phyloP scores from a whole-genome alignment of 2,888 invertebrate species.

The Busseola fusca region DNA sequence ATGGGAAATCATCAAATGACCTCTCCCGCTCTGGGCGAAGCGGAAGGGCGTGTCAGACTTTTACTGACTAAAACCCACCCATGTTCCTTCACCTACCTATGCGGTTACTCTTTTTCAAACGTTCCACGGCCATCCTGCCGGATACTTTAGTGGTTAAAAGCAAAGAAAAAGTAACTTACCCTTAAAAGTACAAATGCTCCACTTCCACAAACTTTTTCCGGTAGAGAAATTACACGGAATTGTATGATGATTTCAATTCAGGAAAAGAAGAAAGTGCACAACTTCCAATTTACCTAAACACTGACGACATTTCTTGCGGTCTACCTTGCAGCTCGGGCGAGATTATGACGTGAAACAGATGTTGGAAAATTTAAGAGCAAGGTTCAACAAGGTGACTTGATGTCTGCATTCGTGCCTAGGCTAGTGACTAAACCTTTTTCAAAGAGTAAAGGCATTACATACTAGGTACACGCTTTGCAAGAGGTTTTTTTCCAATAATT shows the following conservation, averaged over 20 bases:
- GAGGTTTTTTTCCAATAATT: not conserved
- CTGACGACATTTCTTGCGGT: conserved; percentile 13
- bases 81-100: no score
- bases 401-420: not conserved
- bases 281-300: conserved; percentile 14
- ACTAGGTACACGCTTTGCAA: no score
- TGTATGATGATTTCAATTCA: not conserved
- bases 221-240: no score
- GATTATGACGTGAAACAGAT: not conserved
- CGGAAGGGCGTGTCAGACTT: no score
- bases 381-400: not conserved
- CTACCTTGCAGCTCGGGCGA: conserved; percentile 1
- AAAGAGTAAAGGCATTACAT: not conserved
- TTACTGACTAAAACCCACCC: no score
- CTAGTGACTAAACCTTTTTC: not conserved
- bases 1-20: no score
- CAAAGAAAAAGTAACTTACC: no score
- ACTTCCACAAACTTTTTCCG: no score
- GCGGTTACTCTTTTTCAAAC: no score
- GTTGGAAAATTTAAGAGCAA: conserved; percentile 11
- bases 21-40: no score
- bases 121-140: no score
- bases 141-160: not conserved
- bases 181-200: no score
- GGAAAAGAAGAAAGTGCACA: not conserved